Conservation (phyloP, 2,797 vertebrate genomes). For the Gadopsis marmoratus region DNA sequence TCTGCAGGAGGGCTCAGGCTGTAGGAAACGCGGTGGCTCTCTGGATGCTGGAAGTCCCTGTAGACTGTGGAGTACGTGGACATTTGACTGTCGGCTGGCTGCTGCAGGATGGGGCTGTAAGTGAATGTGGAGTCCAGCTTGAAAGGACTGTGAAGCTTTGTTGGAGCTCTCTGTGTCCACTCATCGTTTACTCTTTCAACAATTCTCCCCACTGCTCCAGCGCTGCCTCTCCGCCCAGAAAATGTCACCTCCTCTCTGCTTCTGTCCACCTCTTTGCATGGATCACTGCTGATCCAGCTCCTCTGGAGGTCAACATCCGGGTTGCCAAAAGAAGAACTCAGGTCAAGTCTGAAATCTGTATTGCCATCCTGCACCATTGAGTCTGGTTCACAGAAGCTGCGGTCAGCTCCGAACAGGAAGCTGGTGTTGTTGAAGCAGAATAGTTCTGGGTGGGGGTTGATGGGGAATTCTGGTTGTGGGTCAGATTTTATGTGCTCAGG, state of each 20-base stretch:
- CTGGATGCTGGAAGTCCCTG: slow-evolving; percentile 15
- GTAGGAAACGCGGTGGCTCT: not conserved
- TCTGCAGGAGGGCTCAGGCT: slow-evolving; percentile 27
- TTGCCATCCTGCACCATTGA: not conserved
- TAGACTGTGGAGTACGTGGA: not conserved
- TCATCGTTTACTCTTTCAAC: slow-evolving; percentile 43
- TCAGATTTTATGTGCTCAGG: not conserved
- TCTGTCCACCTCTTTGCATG: slow-evolving; percentile 39
- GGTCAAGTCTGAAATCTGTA: slow-evolving; percentile 41
- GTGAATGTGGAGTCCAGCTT: slow-evolving; percentile 28
- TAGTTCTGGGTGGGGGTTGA: slow-evolving; percentile 6
- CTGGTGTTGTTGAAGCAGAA: slow-evolving; percentile 11
- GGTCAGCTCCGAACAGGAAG: slow-evolving; percentile 41
- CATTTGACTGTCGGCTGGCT: not conserved
- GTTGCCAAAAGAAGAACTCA: slow-evolving; percentile 29
- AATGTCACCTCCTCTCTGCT: slow-evolving; percentile 27
- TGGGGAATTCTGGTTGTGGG: not conserved
- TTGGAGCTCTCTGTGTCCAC: slow-evolving; percentile 19
- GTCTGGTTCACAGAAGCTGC: slow-evolving; percentile 22
- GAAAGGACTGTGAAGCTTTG: slow-evolving; percentile 25
- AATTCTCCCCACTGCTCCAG: slow-evolving; percentile 52
- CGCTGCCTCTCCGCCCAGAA: slow-evolving; percentile 36
- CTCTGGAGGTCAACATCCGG: slow-evolving; percentile 25
- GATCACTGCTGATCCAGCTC: slow-evolving; percentile 34
- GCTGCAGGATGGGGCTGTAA: slow-evolving; percentile 28